Base-by-base conservation (phyloP, 2,113 vertebrate genomes). In the Polyodon spathula region DNA sequence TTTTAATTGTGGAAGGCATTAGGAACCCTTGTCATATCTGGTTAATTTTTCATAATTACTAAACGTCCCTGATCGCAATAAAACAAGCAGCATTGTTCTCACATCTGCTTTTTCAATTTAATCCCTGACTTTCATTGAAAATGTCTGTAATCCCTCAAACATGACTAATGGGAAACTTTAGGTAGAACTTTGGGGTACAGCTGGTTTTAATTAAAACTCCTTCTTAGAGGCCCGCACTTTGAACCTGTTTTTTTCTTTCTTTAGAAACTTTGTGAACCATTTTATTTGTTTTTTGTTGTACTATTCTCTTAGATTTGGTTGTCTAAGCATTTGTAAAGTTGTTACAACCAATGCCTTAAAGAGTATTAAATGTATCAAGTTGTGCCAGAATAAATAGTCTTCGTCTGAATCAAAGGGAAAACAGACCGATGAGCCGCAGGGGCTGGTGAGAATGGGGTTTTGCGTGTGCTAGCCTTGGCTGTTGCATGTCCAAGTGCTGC, bases 51-150 rank as follows among this genome's bases (percentile, higher is more conserved):
- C 42, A 59, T 72, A 78, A 79, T 70, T 52, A 65, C 72, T 78
- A 73, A 83, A 82, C 65, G 67, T 63, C 65, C 52, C 40, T 64
- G 76, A 84, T 76, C 59, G 69, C 64, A 80, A 73, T 78, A 81
- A 82, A 83, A 81, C n/a, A 66, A 70, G 65, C 66, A 42, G 39
- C 63, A 75, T 72, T 81, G 76, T 83, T 79, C 74, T 60, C 75
- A 84, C 80, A 84, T 84, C 82, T 87, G 84, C 65, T 74, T 80
- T 86, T 85, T 75, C 71, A 75, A 84, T 87, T 81, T 78, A 75
- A 77, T 82, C 75, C 80, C 68, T 74, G 76, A 82, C 74, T 81
- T 81, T 80, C 71, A 78, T 77, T 78, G 72, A 73, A 78, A 71
- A 81, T 71, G 78, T 80, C 81, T 81, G 79, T 78, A 82, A 85